Conservation (phyloP, 2,113 vertebrate species). For the Dasypus novemcinctus region DNA sequence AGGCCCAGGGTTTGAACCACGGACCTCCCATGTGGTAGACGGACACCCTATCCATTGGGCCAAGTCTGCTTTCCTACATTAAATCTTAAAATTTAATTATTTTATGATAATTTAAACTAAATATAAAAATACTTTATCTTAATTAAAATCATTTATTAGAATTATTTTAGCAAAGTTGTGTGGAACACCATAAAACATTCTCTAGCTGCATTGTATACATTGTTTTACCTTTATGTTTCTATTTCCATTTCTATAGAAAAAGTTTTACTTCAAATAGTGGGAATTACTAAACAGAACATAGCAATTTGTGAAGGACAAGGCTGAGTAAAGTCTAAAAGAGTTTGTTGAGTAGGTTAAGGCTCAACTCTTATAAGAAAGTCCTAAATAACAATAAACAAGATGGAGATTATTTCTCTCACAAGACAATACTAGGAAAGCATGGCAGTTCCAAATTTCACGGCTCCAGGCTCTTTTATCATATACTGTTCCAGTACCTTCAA, state of each 20-base stretch:
- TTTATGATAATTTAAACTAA: neutral
- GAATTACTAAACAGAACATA: neutral
- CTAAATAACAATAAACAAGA: neutral
- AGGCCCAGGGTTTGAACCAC: too few species aligned
- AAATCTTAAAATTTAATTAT: conserved; percentile 14
- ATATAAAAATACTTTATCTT: neutral
- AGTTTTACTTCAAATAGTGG: neutral
- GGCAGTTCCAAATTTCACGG: neutral
- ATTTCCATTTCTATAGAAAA: neutral
- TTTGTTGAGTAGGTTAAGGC: neutral
- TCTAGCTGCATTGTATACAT: neutral
- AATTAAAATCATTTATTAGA: neutral
- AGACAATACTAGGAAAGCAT: neutral
- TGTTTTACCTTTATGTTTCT: neutral
- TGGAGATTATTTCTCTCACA: neutral
- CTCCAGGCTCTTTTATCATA: neutral
- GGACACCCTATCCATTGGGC: too few species aligned
- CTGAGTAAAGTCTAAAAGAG: neutral
- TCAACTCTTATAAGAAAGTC: neutral
- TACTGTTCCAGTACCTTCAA: neutral
- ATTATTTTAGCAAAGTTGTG: neutral
- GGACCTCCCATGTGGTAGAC: too few species aligned
- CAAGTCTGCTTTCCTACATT: too few species aligned
- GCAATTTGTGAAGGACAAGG: neutral
- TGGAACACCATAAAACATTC: neutral